Conservation (phyloP, 2,113 vertebrate species). For the Solea solea region DNA sequence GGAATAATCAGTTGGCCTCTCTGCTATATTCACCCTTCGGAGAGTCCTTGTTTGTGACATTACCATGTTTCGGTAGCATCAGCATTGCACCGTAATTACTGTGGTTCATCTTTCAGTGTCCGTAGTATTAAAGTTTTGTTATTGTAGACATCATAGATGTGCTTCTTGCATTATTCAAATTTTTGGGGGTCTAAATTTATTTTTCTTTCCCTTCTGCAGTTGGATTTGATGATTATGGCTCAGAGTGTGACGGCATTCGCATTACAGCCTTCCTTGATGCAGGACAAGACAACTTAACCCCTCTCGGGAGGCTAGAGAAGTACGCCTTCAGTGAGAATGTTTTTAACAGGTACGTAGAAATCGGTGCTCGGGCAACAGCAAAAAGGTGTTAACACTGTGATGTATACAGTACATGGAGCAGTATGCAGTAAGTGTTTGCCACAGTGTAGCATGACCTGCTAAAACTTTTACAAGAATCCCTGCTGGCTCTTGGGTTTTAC, state of each 20-base stretch:
- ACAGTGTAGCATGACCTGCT: no score
- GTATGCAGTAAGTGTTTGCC: no score
- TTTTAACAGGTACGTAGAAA: slow-evolving; percentile 86
- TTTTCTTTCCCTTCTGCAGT: slow-evolving; percentile 60
- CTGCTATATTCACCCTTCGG: background rate
- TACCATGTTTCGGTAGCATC: background rate
- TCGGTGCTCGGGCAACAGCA: background rate
- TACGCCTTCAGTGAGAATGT: slow-evolving; percentile 91
- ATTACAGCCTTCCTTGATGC: slow-evolving; percentile 90
- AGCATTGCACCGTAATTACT: background rate
- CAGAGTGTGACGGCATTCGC: slow-evolving; percentile 88
- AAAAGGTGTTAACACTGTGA: background rate
- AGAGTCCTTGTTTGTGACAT: background rate
- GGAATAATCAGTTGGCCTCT: slow-evolving; percentile 3
- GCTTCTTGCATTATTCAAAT: background rate
- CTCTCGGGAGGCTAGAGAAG: slow-evolving; percentile 88
- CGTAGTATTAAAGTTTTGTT: background rate
- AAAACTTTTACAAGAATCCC: no score
- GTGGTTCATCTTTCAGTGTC: background rate
- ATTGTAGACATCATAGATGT: background rate
- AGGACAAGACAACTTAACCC: slow-evolving; percentile 88
- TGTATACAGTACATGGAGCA: no score
- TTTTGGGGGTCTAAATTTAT: background rate
- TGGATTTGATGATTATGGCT: slow-evolving; percentile 92
- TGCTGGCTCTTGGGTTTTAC: no score